Evolutionary conservation across 2,113 vertebrate species (phyloP), one percentile per base, ranked within the genome.

Genomic region (Esox niger): DNA sequence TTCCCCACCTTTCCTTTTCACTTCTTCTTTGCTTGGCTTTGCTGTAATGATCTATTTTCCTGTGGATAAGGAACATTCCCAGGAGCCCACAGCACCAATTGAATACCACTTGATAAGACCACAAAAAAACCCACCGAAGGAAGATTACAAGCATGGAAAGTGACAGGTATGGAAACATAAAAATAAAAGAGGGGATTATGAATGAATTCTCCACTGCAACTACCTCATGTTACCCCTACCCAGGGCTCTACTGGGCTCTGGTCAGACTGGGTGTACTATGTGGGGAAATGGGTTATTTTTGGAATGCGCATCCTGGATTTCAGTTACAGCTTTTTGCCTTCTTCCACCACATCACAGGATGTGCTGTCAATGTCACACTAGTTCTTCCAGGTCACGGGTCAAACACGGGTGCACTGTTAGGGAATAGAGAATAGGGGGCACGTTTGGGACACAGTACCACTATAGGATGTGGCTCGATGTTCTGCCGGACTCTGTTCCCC

Each of bases 81-180:
- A 32, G 58, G 29, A 61, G 31, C 13, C 55, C 55, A 57, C 21
- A 9, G 55, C 55, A 11, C 21, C 58, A 32, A 33, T 32, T 47
- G 57, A 60, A 60, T 31, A 33, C 29, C 55, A 13, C 56, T 68
- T 59, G 26, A 47, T 20, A 59, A 60, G 60, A 60, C 26, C 33
- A 30, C 30, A 23, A 31, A 61, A 31, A 61, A 57, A n/a, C n/a
- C n/a, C n/a, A n/a, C 20, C n/a, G 20, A 29, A 54, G 23, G 10
- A 11, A 43, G 66, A 60, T 68, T 47, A 68, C 46, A 43, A 8
- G 11, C 35, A 20, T 23, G 8, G 6, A 31, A 47, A 68, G 27
- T 47, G 27, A 47, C 54, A 60, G 26, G 33, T 47, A 23, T 60
- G 58, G 66, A 59, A 46, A 68, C 31, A 23, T 55, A 3, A 13